Percentiles rank a stretch among this genome's conserved stretches.
Evolutionary conservation across 1,140 invertebrate species (phyloP).

Genomic region (Pomacea maculata): DNA sequence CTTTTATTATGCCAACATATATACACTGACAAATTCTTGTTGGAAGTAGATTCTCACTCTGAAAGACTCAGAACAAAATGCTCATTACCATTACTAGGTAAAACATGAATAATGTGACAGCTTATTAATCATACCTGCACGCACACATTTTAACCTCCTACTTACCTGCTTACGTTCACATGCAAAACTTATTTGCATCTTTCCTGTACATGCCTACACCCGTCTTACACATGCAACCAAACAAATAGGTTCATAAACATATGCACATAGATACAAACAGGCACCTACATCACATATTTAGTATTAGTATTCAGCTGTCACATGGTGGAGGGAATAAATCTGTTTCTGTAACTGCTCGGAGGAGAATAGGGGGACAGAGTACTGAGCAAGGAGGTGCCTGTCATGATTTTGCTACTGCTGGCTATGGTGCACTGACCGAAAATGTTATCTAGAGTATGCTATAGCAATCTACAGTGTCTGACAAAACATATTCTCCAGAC

Average conservation of each 20-base stretch:
- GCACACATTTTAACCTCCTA: neutral
- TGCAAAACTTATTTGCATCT: neutral
- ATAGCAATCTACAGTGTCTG: no score
- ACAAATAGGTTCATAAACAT: constrained; percentile 8
- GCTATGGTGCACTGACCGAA: no score
- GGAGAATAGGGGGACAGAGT: neutral
- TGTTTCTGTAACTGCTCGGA: neutral
- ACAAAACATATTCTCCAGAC: no score
- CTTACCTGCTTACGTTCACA: neutral
- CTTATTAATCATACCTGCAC: no score
- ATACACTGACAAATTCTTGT: no score
- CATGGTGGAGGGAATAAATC: neutral
- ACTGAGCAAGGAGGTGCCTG: neutral
- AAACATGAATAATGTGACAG: neutral
- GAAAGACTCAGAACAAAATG: no score
- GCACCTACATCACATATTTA: neutral
- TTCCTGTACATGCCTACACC: neutral
- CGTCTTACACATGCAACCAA: neutral
- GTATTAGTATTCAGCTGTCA: neutral
- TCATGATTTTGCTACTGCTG: no score
- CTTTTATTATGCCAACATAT: no score
- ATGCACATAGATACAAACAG: neutral
- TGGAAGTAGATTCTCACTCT: no score
- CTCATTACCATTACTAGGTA: no score
- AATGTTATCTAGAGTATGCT: no score